Conservation (phyloP, 1,140 invertebrate species). For the Medauroidea extradentata region DNA sequence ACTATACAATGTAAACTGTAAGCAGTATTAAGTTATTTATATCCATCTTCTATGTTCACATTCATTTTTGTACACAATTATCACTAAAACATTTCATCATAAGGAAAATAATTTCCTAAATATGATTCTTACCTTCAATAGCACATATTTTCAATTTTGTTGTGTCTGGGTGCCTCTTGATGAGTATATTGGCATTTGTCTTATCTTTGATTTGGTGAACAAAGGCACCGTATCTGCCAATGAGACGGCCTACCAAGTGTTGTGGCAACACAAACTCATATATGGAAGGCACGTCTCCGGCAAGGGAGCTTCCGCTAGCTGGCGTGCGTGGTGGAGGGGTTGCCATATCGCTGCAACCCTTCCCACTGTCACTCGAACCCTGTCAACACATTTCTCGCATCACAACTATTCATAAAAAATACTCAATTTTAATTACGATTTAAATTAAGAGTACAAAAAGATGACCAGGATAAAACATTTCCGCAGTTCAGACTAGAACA, state of each 20-base stretch:
- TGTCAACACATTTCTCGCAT: constrained; percentile 41
- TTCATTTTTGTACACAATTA: no score
- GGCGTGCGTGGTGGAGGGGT: constrained; percentile 38
- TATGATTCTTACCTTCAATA: constrained; percentile 62
- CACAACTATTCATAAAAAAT: no score
- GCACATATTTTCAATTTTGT: constrained; percentile 72
- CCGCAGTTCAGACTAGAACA: no score
- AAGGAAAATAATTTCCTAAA: background rate
- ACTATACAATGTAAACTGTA: no score
- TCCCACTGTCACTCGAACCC: constrained; percentile 72
- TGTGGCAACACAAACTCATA: constrained; percentile 81
- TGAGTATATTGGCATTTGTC: constrained; percentile 69
- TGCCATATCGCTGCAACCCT: constrained; percentile 63
- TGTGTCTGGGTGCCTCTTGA: constrained; percentile 70
- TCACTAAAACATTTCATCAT: background rate
- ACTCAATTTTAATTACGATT: no score
- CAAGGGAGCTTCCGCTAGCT: constrained; percentile 26
- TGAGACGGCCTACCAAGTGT: constrained; percentile 76
- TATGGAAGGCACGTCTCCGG: constrained; percentile 26
- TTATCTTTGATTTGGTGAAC: constrained; percentile 75
- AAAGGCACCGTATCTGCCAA: constrained; percentile 78
- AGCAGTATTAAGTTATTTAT: no score
- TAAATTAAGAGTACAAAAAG: no score
- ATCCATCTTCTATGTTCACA: no score
- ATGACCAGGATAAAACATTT: no score